Evolutionary conservation across 2,888 invertebrate species (phyloP).

Genomic region (Melanargia galathea): DNA sequence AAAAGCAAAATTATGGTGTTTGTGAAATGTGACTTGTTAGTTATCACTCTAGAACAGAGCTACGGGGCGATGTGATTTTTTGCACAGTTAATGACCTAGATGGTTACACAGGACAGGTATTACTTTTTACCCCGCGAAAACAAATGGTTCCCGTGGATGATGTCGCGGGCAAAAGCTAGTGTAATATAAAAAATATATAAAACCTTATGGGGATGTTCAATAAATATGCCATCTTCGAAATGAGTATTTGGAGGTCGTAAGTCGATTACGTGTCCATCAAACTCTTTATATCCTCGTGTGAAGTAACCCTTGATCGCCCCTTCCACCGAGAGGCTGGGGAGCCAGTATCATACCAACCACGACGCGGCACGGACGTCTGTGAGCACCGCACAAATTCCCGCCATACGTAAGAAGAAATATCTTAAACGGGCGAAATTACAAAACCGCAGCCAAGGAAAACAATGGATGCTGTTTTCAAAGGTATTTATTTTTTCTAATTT

Average conservation of each 20-base stretch:
- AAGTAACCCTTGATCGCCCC: constrained; percentile 40
- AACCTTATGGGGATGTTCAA: constrained; percentile 14
- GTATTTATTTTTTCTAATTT: constrained; percentile 29
- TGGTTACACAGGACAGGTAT: too few relatives aligned
- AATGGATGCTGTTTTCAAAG: constrained; percentile 38
- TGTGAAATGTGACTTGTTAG: too few relatives aligned
- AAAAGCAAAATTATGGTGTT: too few relatives aligned
- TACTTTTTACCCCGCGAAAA: too few relatives aligned
- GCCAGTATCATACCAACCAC: constrained; percentile 44
- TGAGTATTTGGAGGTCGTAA: constrained; percentile 28
- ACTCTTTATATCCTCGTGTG: constrained; percentile 31
- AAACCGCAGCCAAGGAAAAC: constrained; percentile 31
- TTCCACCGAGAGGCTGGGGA: constrained; percentile 43
- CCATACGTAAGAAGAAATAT: constrained; percentile 44
- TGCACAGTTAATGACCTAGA: too few relatives aligned
- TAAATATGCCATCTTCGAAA: constrained; percentile 37
- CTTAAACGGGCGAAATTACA: constrained; percentile 7
- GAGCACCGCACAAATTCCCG: constrained; percentile 47
- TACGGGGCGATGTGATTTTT: too few relatives aligned
- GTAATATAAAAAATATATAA: neutral
- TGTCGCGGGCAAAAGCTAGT: too few relatives aligned
- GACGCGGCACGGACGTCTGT: constrained; percentile 41
- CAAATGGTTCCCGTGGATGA: too few relatives aligned
- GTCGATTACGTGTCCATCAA: constrained; percentile 41
- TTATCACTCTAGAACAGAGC: too few relatives aligned